Base-by-base conservation (phyloP, 2,113 vertebrate genomes). In the Saguinus imperator region DNA sequence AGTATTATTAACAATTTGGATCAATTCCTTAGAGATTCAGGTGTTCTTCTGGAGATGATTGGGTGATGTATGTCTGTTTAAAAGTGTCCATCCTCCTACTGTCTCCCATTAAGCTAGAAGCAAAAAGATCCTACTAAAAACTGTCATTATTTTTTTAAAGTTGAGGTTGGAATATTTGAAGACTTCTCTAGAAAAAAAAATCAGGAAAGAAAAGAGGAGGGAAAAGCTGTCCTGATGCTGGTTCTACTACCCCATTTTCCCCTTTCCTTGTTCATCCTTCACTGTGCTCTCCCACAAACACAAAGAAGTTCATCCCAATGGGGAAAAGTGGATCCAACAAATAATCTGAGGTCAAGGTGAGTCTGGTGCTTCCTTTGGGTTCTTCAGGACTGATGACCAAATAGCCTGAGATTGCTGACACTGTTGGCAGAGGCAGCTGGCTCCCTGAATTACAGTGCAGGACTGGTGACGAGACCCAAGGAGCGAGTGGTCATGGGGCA, bases 61-160 rank as follows among this genome's bases (percentile, higher is more conserved):
- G 5, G 29, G 76, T 21, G 21, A 89, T 3, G 14, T 2, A 76
- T 29, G 1, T 92, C 55, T 95, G 27, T 29, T 84, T 21, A 58
- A 77, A 93, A 27, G 45, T 84, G 12, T 75, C 64, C 37, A 80
- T 64, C 43, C 70, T 87, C 48, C 76, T 13, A 57, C 6, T 23
- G 21, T 32, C n/a, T 81, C 64, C 70, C 25, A 68, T 23, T 11
- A 43, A 96, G 43, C 40, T 82, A 83, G 58, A 94, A 91, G 95
- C 52, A 45, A 29, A 83, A 92, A 45, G 25, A 84, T 92, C 45
- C 40, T n/a, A 80, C 20, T 85, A 70, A 84, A 45, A 64, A 29
- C 43, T 75, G 29, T 76, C 23, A 35, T 43, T 43, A 5, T 68
- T 68, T 64, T 76, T 52, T 48, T 6, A 5, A 52, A 25, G 18